phyloP scores from a whole-genome alignment of 23 tunicate species.

The Halocynthia roretzi region DNA sequence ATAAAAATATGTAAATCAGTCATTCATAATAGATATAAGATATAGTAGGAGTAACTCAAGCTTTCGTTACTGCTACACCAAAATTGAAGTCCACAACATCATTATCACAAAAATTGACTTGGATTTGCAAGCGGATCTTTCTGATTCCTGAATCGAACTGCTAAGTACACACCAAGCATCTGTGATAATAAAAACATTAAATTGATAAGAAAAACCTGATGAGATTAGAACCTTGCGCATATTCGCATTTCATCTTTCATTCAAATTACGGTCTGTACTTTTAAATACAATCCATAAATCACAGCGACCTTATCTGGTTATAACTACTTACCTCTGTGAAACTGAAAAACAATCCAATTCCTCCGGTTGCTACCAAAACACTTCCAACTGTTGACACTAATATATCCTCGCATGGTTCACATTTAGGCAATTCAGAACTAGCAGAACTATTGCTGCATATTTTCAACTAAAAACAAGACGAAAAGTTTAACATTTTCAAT shows the following conservation, averaged over 20 bases:
- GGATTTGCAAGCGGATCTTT: conserved; percentile 94
- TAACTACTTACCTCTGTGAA: conserved; percentile 64
- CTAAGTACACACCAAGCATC: conserved; percentile 99
- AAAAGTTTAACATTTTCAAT: neutral
- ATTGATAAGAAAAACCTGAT: neutral
- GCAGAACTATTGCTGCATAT: conserved; percentile 8
- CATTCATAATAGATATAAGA: too few species aligned
- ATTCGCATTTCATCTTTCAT: neutral
- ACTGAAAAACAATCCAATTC: conserved; percentile 92
- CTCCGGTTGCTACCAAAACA: conserved; percentile 77
- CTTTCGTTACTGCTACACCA: too few species aligned
- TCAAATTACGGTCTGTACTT: neutral
- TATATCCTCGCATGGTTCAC: conserved; percentile 25
- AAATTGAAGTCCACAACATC: too few species aligned
- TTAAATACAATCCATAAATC: neutral
- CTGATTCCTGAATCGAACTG: conserved; percentile 95
- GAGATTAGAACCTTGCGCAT: neutral
- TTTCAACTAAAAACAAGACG: neutral
- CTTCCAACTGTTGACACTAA: conserved; percentile 30
- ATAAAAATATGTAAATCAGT: too few species aligned
- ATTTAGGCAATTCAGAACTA: neutral
- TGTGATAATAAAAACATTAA: conserved; percentile 25
- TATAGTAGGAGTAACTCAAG: too few species aligned
- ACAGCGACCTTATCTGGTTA: neutral
- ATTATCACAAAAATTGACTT: conserved; percentile 60